Conservation (phyloP, 1,140 invertebrate species). For the Samia ricini region DNA sequence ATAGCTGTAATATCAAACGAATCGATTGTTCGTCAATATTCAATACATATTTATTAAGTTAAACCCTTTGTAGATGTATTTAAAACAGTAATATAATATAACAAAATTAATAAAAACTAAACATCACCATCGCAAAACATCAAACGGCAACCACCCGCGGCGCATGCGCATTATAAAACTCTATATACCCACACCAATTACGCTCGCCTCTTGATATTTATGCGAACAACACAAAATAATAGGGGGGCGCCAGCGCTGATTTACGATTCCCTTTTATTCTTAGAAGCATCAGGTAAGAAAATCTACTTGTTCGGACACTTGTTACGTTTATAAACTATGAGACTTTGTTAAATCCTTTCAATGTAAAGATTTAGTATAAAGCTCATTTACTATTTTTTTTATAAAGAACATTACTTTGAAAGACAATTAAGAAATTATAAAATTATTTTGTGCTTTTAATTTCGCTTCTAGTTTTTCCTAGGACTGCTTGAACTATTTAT, state of each 20-base stretch:
- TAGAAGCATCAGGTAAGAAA: not conserved
- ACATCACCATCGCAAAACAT: not conserved
- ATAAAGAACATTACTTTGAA: too few species aligned
- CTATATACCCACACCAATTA: conserved; percentile 34
- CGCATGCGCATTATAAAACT: conserved; percentile 16
- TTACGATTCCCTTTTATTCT: conserved; percentile 36
- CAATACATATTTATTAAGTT: too few species aligned
- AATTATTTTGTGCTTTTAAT: too few species aligned
- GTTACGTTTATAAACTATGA: not conserved
- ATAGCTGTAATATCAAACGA: too few species aligned
- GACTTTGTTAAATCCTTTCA: not conserved
- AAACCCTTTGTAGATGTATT: too few species aligned
- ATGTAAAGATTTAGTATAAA: not conserved
- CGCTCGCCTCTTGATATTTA: conserved; percentile 40
- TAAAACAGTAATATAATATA: too few species aligned
- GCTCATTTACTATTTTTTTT: too few species aligned
- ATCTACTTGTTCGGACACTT: not conserved
- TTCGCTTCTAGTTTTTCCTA: too few species aligned
- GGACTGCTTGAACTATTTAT: too few species aligned
- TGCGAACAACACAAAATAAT: conserved; percentile 53
- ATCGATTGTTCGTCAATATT: too few species aligned
- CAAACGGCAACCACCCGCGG: conserved; percentile 43
- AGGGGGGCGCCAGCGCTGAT: conserved; percentile 63
- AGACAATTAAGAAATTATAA: too few species aligned
- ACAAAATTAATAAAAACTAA: too few species aligned